phyloP scores from a whole-genome alignment of 2,113 vertebrate species.

The Sinocyclocheilus anshuiensis region DNA sequence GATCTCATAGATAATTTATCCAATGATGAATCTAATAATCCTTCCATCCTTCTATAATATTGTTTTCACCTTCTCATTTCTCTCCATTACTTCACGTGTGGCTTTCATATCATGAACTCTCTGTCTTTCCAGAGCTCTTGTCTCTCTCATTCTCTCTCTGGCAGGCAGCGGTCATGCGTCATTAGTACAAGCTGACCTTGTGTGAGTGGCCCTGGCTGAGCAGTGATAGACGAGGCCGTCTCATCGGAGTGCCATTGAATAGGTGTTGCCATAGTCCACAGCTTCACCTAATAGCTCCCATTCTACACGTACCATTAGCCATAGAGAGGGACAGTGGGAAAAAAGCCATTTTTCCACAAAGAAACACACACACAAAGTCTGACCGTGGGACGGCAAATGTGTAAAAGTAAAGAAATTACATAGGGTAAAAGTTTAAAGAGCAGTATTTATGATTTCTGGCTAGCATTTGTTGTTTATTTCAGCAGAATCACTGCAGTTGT shows the following conservation, averaged over 20 bases:
- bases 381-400: conserved; percentile 39
- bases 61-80: conserved; percentile 38
- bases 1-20: not conserved
- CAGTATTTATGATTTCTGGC: conserved; percentile 18
- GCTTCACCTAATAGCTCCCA: conserved; percentile 73
- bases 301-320: conserved; percentile 75
- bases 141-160: conserved; percentile 59
- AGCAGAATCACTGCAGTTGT: conserved; percentile 18
- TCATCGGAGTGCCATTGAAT: conserved; percentile 70
- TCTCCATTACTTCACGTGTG: not conserved
- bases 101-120: conserved; percentile 46
- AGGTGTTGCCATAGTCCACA: conserved; percentile 74
- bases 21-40: conserved; percentile 17
- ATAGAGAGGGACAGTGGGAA: conserved; percentile 66
- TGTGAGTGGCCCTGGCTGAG: conserved; percentile 73
- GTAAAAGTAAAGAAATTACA: conserved; percentile 37
- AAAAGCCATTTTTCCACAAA: not conserved
- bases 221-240: conserved; percentile 74
- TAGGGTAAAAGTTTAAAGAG: conserved; percentile 27
- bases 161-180: conserved; percentile 72
- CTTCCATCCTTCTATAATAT: not conserved
- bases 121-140: conserved; percentile 53
- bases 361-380: conserved; percentile 26
- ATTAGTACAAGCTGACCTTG: conserved; percentile 78
- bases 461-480: conserved; percentile 3